Percentiles rank a stretch among this genome's conserved stretches.
Evolutionary conservation across 2,888 invertebrate species (phyloP).

Genomic region (Nebria brevicollis): DNA sequence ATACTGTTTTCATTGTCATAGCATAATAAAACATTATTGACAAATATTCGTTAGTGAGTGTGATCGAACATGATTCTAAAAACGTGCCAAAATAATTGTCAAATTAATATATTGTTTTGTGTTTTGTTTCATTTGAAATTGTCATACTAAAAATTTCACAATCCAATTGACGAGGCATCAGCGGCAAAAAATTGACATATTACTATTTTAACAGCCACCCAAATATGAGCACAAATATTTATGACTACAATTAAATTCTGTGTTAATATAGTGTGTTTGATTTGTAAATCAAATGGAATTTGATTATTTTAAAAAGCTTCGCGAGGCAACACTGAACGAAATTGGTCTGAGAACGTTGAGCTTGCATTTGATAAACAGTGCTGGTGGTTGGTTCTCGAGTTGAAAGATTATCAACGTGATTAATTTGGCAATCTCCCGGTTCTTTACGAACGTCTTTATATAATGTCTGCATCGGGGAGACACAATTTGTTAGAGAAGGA

Average conservation of each 20-base stretch:
- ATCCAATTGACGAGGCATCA: neutral
- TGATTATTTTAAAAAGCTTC: no score
- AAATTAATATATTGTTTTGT: no score
- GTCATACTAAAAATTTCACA: neutral
- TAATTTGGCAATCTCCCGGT: conserved; percentile 13
- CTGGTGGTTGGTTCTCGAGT: neutral
- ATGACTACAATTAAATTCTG: neutral
- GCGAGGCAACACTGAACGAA: no score
- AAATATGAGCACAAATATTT: neutral
- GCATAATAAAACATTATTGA: no score
- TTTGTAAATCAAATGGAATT: no score
- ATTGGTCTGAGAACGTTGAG: no score
- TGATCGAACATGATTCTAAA: no score
- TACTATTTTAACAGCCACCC: neutral
- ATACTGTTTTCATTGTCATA: no score
- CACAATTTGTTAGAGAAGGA: conserved; percentile 11
- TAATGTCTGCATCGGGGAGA: conserved; percentile 13
- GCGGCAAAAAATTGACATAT: neutral
- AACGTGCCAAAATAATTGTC: no score
- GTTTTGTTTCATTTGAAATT: neutral
- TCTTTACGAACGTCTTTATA: conserved; percentile 9
- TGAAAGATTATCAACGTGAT: neutral
- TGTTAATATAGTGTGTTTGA: no score
- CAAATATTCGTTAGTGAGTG: no score
- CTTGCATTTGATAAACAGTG: no score